Conservation (phyloP, 2,888 invertebrate species). For the Xylocampa areola region DNA sequence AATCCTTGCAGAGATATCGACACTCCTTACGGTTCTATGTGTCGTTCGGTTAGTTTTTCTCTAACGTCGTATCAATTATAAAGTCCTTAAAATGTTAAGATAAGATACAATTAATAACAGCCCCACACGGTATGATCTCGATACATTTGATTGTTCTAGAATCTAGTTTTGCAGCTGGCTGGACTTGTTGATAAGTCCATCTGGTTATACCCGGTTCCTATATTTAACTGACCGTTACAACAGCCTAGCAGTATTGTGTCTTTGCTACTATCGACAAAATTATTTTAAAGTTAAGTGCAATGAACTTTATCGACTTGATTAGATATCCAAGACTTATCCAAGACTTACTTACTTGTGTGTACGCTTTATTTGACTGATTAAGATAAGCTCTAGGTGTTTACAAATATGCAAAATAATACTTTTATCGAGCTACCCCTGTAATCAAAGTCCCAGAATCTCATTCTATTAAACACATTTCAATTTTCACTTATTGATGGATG, state of each 20-base stretch:
- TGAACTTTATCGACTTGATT: conserved; percentile 51
- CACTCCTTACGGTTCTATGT: background rate
- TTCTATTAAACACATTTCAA: background rate
- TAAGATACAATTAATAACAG: conserved; percentile 52
- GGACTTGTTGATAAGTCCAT: conserved; percentile 36
- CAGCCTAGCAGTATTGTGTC: background rate
- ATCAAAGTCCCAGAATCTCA: background rate
- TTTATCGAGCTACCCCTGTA: background rate
- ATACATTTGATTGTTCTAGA: conserved; percentile 67
- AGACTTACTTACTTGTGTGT: too few species aligned
- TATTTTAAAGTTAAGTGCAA: conserved; percentile 51
- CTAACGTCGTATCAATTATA: conserved; percentile 27
- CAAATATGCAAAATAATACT: conserved; percentile 5
- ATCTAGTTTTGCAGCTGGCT: conserved; percentile 47
- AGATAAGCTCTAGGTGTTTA: conserved; percentile 38
- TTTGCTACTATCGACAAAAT: background rate
- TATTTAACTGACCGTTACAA: too few species aligned
- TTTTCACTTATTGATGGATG: background rate
- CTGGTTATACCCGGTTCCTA: too few species aligned
- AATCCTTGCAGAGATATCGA: background rate
- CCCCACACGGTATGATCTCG: conserved; percentile 49
- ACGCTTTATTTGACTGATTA: conserved; percentile 6
- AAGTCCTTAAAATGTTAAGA: conserved; percentile 43
- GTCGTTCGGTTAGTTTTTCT: conserved; percentile 11
- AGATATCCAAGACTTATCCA: conserved; percentile 30